These are phyloP conservation scores for Pocota personata DNA, from an alignment of 2,888 invertebrate species.

Conservation along the genomic window DNA sequence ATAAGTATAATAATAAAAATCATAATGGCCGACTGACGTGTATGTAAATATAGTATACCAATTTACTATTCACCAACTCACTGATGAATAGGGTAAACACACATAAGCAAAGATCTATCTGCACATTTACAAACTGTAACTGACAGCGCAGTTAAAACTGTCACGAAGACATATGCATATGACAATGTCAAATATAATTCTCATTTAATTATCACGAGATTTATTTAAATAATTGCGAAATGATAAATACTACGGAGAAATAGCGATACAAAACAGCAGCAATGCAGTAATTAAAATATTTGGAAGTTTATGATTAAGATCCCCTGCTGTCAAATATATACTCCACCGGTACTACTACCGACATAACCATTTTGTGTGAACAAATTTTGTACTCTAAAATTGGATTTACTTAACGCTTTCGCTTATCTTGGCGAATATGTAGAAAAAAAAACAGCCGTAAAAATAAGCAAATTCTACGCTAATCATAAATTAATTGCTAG, in stretches of 20 bases:
- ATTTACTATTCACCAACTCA: conserved; percentile 31
- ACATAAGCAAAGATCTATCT: conserved; percentile 17
- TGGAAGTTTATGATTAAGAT: conserved; percentile 43
- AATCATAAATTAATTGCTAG: conserved; percentile 52
- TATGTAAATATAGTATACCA: conserved; percentile 48
- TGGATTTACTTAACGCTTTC: conserved; percentile 7
- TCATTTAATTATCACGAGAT: conserved; percentile 52
- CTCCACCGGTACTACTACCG: background rate
- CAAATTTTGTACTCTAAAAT: conserved; percentile 17
- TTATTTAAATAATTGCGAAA: conserved; percentile 54
- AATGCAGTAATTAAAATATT: conserved; percentile 49
- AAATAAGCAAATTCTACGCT: conserved; percentile 16
- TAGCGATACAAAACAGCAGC: conserved; percentile 1
- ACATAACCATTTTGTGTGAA: background rate
- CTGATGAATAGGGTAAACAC: conserved; percentile 23
- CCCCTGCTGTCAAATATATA: conserved; percentile 34
- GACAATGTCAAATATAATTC: conserved; percentile 64
- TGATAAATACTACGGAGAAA: conserved; percentile 6
- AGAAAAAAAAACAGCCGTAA: background rate
- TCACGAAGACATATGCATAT: conserved; percentile 50
- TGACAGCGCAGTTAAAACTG: conserved; percentile 42
- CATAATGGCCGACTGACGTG: conserved; percentile 62
- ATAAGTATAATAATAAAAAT: conserved; percentile 49
- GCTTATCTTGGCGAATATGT: conserved; percentile 35
- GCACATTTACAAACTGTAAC: background rate